Evolutionary conservation across 1,140 invertebrate genomes (phyloP), one percentile per base, ranked within the genome.

Genomic region (Helicoverpa zea): DNA sequence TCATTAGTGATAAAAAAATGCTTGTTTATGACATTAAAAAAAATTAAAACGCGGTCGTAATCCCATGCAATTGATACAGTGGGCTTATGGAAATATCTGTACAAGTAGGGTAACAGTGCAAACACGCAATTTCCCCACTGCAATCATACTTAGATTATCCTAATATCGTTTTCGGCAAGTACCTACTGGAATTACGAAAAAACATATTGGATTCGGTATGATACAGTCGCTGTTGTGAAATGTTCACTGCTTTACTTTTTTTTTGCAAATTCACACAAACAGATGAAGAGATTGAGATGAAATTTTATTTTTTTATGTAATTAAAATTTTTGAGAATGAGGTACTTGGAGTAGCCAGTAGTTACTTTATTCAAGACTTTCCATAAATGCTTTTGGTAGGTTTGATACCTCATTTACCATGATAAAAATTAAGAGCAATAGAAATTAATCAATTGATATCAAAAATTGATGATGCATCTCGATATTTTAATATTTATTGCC

Each of bases 91-190:
- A 64, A 77, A 64, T 52, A 35, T 30, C 47, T 52, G 30, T 52
- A n/a, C 14, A 63, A 35, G 14, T 1, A 59, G 43, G 2, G n/a
- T 18, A 29, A 16, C 35, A 12, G 61, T 23, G 79, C 81, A 82
- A 84, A 84, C 81, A 79, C 14, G 18, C 10, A 47, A 7, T 29
- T 30, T 58, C 74, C 83, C 83, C 70, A 52, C 76, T 79, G 81
- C 81, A 85, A 88, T 88, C 84, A 88, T 87, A 88, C 87, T 87
- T 87, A 84, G 85, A 88, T 87, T 87, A 88, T 81, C 78, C 81
- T 88, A 88, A 85, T 83, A 86, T 84, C 80, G 76, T 88, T 86
- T 83, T 84, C 61, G 81, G 47, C 80, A 79, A 86, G 79, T 80
- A 73, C 66, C 58, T 12, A 3, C 49, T 52, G 18, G 51, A 64